phyloP scores from a whole-genome alignment of 92 coral and sea anemone species.

The Heliopora coerulea region DNA sequence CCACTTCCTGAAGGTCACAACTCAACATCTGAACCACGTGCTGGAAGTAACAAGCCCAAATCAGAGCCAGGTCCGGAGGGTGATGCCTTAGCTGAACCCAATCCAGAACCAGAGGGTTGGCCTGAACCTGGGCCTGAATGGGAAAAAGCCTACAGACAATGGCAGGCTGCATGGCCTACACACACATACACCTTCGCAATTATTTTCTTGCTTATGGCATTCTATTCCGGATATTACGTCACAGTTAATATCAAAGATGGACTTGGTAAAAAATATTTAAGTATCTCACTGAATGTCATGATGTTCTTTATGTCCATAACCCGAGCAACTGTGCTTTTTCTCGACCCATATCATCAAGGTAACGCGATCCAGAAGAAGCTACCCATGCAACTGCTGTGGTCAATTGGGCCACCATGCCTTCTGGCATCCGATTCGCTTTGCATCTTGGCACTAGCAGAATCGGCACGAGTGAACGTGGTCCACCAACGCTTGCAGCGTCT shows the following conservation, averaged over 20 bases:
- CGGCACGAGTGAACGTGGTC: conserved; percentile 63
- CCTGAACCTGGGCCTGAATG: conserved; percentile 97
- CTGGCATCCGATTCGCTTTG: conserved; percentile 90
- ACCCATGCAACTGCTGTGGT: conserved; percentile 81
- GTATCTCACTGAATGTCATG: conserved; percentile 81
- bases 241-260: conserved; percentile 81
- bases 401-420: conserved; percentile 91
- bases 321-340: conserved; percentile 72
- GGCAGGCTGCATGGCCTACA: conserved; percentile 84
- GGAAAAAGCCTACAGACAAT: conserved; percentile 71
- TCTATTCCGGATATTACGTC: conserved; percentile 82
- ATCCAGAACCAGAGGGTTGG: conserved; percentile 80
- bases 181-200: conserved; percentile 76
- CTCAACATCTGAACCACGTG: conserved; percentile 16
- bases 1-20: conserved; percentile 16
- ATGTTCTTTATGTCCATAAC: conserved; percentile 72
- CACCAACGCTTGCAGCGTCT: conserved; percentile 74
- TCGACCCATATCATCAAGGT: conserved; percentile 97
- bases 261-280: conserved; percentile 66
- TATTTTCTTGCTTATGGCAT: conserved; percentile 62
- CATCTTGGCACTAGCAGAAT: conserved; percentile 85
- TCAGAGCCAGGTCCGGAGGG: conserved; percentile 37
- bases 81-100: conserved; percentile 56
- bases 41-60: conserved; percentile 53
- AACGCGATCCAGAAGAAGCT: conserved; percentile 55